phyloP scores from a whole-genome alignment of 2,888 invertebrate species.

The Azorinus chamasolen region DNA sequence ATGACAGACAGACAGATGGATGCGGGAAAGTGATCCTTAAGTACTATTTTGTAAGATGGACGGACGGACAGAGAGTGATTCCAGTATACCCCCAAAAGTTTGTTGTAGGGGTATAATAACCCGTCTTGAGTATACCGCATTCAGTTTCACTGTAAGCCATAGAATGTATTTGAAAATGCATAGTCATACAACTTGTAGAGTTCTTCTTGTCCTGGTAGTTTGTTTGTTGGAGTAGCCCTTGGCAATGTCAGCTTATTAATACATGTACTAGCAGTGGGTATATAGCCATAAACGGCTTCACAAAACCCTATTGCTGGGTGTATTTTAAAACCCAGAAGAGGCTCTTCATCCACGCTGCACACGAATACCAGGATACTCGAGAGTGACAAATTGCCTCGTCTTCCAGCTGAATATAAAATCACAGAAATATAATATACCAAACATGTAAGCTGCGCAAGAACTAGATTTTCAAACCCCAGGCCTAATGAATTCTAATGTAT shows the following conservation, averaged over 20 bases:
- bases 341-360: conserved; percentile 6
- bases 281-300: background rate
- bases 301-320: conserved; percentile 11
- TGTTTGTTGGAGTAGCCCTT: background rate
- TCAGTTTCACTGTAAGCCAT: conserved; percentile 20
- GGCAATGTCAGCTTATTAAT: conserved; percentile 4
- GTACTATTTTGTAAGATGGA: no score
- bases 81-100: no score
- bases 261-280: conserved; percentile 19
- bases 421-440: background rate
- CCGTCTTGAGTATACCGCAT: no score
- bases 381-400: conserved; percentile 2
- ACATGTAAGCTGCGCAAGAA: background rate
- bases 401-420: conserved; percentile 8
- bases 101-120: no score
- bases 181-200: conserved; percentile 7
- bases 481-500: no score
- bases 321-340: conserved; percentile 11
- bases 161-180: conserved; percentile 8
- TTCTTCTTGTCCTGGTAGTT: conserved; percentile 8
- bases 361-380: conserved; percentile 12
- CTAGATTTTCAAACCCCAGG: no score
- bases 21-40: no score
- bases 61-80: no score
- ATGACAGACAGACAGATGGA: no score